Evolutionary conservation across 2,888 invertebrate species (phyloP), one percentile per base, ranked within the genome.

Genomic region (Urechis unicinctus): DNA sequence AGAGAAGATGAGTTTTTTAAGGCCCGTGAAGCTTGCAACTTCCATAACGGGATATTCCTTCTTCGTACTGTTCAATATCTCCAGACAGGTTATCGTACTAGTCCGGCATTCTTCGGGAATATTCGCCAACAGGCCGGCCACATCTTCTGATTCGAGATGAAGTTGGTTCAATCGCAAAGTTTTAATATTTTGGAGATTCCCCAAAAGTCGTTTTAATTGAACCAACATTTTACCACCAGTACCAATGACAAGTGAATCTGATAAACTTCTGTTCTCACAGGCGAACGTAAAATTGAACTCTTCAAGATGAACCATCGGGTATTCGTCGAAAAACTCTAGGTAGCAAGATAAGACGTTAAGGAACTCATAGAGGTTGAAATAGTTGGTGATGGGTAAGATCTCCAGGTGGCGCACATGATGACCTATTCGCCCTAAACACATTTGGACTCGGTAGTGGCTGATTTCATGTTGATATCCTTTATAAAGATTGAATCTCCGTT

Each of bases 341-440:
- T 85, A 88, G 82, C 86, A 86, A 0, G 86, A 84, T n/a, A 89
- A 73, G 80, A 89, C 85, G 56, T 87, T 85, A 84, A 90, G 87
- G 69, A 90, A 90, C 72, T 89, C 89, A 72, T 86, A 89, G 44
- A 90, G 81, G 73, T 89, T 89, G 74, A 87, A 86, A 67, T 89
- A 88, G 72, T 89, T 88, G 57, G 84, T 79, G 80, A 86, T 86
- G 0, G 89, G 89, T 31, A 84, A 82, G 62, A 91, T 85, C 21
- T 86, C 82, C 30, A 90, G 78, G 9, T 82, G 82, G 56, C 85
- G 82, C 66, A 89, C 83, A 67, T 84, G 81, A 50, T 78, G 80
- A 0, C 89, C 89, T 26, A 89, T 83, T 61, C 83, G 82, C 45
- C 84, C 82, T 42, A 89, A 78, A 65, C 88, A 89, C 59, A 84